phyloP scores from a whole-genome alignment of 2,888 invertebrate genomes.

The Xylophagus ater region DNA sequence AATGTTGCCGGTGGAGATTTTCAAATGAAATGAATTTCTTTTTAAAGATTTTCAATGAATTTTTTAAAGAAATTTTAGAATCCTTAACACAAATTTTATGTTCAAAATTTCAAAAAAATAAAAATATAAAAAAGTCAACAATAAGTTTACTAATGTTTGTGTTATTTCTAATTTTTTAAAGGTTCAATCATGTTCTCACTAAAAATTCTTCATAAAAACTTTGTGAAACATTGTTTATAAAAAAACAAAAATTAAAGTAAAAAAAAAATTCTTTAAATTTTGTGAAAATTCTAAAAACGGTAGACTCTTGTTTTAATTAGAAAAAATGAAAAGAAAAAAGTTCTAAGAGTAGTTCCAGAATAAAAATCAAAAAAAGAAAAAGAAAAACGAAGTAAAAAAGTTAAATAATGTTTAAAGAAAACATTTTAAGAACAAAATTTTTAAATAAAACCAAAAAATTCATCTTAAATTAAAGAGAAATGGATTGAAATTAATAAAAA shows the following conservation, averaged over 20 bases:
- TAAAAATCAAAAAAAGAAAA: neutral
- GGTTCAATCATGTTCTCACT: slow-evolving; percentile 11
- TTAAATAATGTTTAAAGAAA: slow-evolving; percentile 1
- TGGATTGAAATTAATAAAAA: slow-evolving; percentile 11
- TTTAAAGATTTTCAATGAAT: no score
- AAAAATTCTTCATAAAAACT: slow-evolving; percentile 11
- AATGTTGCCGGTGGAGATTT: no score
- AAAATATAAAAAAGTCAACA: no score
- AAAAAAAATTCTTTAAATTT: slow-evolving; percentile 5
- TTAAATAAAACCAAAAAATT: no score
- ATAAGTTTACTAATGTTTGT: no score
- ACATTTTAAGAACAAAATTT: slow-evolving; percentile 7
- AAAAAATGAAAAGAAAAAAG: neutral
- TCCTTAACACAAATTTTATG: no score
- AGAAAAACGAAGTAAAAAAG: slow-evolving; percentile 4
- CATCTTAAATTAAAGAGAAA: no score
- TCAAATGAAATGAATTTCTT: no score
- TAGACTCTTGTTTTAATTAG: slow-evolving; percentile 6
- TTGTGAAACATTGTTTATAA: slow-evolving; percentile 6
- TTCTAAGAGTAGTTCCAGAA: neutral
- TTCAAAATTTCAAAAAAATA: no score
- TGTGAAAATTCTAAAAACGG: slow-evolving; percentile 10
- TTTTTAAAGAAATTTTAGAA: no score
- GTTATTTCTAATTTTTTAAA: slow-evolving; percentile 9
- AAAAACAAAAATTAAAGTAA: neutral